Conservation (phyloP, 1,140 invertebrate species). For the Choristoneura fumiferana region DNA sequence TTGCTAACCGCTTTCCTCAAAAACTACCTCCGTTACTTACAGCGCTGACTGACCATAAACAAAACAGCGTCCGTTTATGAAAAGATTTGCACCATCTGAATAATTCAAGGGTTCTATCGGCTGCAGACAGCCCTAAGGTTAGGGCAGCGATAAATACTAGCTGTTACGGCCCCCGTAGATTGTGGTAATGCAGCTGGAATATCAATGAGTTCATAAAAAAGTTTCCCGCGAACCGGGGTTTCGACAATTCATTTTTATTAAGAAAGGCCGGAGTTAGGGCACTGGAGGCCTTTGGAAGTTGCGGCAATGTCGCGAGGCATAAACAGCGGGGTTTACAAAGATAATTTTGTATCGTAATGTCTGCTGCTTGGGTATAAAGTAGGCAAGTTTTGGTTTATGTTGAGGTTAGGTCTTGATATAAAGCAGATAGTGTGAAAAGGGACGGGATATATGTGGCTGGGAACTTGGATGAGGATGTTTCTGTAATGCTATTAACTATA, state of each 20-base stretch:
- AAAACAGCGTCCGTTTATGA: not conserved
- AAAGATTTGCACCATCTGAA: not conserved
- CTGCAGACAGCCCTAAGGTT: not conserved
- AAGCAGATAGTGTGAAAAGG: too few relatives aligned
- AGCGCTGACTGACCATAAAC: not conserved
- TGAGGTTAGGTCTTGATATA: too few relatives aligned
- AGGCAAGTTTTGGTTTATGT: too few relatives aligned
- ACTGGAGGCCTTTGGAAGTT: not conserved
- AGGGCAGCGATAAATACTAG: not conserved
- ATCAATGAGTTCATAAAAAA: conserved; percentile 1
- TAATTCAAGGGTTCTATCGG: not conserved
- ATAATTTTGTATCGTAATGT: too few relatives aligned
- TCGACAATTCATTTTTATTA: conserved; percentile 3
- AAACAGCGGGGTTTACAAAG: too few relatives aligned
- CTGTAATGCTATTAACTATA: too few relatives aligned
- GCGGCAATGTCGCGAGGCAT: not conserved
- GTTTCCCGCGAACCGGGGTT: not conserved
- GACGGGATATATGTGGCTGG: too few relatives aligned
- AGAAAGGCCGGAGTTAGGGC: not conserved
- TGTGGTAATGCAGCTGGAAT: not conserved
- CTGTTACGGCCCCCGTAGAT: not conserved
- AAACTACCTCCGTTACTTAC: too few relatives aligned
- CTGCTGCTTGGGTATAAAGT: too few relatives aligned
- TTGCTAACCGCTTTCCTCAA: too few relatives aligned
- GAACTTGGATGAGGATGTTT: too few relatives aligned